Conservation (phyloP, 2,113 vertebrate species). For the Ceyx margarethae region DNA sequence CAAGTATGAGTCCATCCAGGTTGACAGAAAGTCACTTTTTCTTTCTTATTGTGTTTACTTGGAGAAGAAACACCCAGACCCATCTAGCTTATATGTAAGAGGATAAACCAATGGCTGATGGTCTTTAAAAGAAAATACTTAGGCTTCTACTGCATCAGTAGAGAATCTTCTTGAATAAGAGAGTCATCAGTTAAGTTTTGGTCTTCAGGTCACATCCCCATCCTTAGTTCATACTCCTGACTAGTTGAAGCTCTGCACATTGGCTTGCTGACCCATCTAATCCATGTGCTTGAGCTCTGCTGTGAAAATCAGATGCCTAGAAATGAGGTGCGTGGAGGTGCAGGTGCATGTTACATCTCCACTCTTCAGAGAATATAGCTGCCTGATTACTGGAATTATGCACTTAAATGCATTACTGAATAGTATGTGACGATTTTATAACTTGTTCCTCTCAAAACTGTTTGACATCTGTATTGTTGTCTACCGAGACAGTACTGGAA, state of each 20-base stretch:
- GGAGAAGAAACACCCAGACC: background rate
- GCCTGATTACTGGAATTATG: background rate
- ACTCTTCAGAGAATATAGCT: background rate
- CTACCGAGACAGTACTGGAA: background rate
- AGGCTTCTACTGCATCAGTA: background rate
- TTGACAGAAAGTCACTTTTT: background rate
- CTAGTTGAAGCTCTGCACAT: background rate
- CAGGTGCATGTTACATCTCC: background rate
- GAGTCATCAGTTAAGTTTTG: background rate
- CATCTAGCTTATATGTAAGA: background rate
- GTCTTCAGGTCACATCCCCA: fast-evolving
- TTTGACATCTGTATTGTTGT: background rate
- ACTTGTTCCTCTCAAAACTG: background rate
- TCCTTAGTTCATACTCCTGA: background rate
- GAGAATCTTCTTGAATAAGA: background rate
- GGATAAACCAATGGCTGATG: background rate
- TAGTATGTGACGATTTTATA: background rate
- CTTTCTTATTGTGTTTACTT: background rate
- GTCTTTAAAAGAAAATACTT: background rate
- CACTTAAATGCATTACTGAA: background rate
- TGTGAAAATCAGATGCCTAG: background rate
- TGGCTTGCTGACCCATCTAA: background rate
- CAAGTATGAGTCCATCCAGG: background rate
- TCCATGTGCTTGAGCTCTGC: background rate
- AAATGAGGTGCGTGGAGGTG: fast-evolving